Evolutionary conservation across 2,888 invertebrate species (phyloP), one percentile per base, ranked within the genome.

Genomic region (Pomacea canaliculata): DNA sequence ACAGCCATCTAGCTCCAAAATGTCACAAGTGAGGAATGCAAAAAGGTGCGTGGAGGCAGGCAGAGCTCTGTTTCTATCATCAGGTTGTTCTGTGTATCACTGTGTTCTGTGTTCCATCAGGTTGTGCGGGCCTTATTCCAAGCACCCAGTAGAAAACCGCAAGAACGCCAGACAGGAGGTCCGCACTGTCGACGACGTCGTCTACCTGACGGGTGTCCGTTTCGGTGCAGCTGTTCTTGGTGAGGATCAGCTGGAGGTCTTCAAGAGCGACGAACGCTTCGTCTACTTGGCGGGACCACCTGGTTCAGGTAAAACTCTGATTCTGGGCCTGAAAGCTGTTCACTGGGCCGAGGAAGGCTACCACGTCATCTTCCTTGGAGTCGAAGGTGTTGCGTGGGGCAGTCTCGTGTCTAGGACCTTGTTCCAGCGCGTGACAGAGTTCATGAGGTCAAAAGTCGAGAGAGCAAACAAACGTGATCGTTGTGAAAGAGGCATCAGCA

Each of bases 111-210:
- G 37, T 37, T 3, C 5, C 37, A 37, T 23, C 63, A 63, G 63
- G 63, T 63, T 63, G 16, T 63, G 63, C 27, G 63, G 63, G n/a
- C 63, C 63, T n/a, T 63, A 63, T 63, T 63, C 63, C 19, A 63
- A 63, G 7, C 10, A 23, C 19, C 10, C 23, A n/a, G 19, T 63
- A 16, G 63, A 63, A 63, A 5, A 12, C 12, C n/a, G 27, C n/a
- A 63, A 63, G 63, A 12, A 63, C 19, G 27, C 63, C 16, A 63
- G 19, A 63, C 4, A 63, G 23, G 63, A 63, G 2, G 63, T 63
- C 10, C 13, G 63, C 10, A 63, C 63, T 63, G 27, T 63, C 63
- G 12, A n/a, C 7, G 63, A 63, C 63, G n/a, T n/a, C 63, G 9
- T 63, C 7, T 19, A 63, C 19, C 63, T 63, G 63, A 63, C 63